Percentiles rank a stretch among this genome's conserved stretches.
Conservation (phyloP, 2,113 vertebrate genomes). For the Peucedramus taeniatus region DNA sequence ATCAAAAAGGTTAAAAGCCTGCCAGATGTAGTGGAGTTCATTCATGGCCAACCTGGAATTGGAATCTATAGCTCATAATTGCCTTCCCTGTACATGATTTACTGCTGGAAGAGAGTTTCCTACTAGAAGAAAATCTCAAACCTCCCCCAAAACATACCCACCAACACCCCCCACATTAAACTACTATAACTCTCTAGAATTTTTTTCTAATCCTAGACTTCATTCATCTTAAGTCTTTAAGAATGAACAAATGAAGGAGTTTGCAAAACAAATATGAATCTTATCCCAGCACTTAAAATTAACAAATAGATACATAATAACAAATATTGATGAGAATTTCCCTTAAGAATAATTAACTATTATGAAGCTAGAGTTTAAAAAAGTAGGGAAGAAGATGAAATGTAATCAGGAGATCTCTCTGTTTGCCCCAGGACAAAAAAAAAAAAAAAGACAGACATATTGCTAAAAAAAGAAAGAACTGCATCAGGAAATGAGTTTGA, state of each 20-base stretch:
- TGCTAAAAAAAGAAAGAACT: background rate
- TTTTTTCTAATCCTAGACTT: background rate
- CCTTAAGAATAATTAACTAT: background rate
- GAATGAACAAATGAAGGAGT: background rate
- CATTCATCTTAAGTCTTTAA: background rate
- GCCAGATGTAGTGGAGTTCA: background rate
- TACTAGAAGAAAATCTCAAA: background rate
- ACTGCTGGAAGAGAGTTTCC: background rate
- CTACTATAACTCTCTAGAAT: background rate
- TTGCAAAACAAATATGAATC: background rate
- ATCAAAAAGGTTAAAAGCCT: background rate
- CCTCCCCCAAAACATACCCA: accelerated
- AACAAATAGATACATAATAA: background rate
- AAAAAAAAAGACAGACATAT: background rate
- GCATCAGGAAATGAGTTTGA: background rate
- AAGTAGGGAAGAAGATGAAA: background rate
- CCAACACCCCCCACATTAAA: accelerated
- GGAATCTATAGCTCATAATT: background rate
- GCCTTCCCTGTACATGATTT: background rate
- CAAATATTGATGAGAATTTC: background rate
- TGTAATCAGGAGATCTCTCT: background rate
- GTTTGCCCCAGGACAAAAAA: background rate
- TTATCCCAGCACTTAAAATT: background rate
- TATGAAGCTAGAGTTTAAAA: background rate
- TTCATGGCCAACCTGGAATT: background rate